A percentile compares a stretch with the other conserved stretches of the same genome.
Conservation (phyloP, 2,888 invertebrate species). For the Pyralis farinalis region DNA sequence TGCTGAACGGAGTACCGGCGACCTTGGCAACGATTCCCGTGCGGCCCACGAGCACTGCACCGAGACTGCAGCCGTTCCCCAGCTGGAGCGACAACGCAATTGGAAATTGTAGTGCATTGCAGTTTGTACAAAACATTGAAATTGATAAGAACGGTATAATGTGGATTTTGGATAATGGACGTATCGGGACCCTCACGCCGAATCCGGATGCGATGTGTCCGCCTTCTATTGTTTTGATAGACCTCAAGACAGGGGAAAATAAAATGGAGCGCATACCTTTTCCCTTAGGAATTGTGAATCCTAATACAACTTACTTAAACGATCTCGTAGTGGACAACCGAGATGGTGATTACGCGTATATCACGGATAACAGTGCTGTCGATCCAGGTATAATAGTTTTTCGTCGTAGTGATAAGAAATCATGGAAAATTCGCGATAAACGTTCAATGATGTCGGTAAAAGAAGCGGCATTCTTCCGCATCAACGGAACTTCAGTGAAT, state of each 20-base stretch:
- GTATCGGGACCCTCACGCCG: conserved; percentile 81
- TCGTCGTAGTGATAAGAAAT: conserved; percentile 81
- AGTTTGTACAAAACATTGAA: conserved; percentile 88
- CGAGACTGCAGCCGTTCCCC: conserved; percentile 84
- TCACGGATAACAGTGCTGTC: conserved; percentile 84
- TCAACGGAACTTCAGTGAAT: conserved; percentile 80
- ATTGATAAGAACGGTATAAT: conserved; percentile 85
- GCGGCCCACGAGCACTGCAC: conserved; percentile 72
- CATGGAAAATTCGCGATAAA: conserved; percentile 86
- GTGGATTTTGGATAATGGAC: conserved; percentile 86
- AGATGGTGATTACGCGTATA: conserved; percentile 86
- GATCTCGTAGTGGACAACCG: conserved; percentile 88
- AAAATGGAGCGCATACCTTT: conserved; percentile 82
- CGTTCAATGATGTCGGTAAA: conserved; percentile 83
- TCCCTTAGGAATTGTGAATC: conserved; percentile 80
- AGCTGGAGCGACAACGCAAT: conserved; percentile 85
- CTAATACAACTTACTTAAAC: conserved; percentile 83
- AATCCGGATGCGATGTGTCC: conserved; percentile 81
- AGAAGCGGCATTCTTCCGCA: conserved; percentile 81
- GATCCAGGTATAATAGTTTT: conserved; percentile 89
- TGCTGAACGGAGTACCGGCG: conserved; percentile 86
- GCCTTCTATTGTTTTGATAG: conserved; percentile 85
- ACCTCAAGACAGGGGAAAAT: conserved; percentile 81
- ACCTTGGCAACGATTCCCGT: conserved; percentile 83
- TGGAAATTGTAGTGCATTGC: conserved; percentile 85